Evolutionary conservation across 2,797 vertebrate genomes (phyloP).

Genomic region (Falco cherrug): DNA sequence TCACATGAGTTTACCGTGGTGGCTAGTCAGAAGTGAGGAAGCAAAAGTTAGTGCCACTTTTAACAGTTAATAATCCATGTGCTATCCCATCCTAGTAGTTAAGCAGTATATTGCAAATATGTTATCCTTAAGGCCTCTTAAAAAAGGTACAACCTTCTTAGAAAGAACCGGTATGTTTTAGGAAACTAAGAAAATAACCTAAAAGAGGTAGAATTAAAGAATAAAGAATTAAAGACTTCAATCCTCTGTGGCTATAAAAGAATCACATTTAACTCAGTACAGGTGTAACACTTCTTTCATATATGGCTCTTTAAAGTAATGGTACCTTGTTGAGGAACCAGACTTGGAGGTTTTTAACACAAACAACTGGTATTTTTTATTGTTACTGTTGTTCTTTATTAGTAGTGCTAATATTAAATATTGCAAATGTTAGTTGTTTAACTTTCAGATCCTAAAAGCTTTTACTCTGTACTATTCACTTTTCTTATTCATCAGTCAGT

Average conservation of each 20-base stretch:
- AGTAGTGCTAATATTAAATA: not conserved
- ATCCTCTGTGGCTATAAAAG: not conserved
- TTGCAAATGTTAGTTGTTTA: not conserved
- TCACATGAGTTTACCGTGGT: not conserved
- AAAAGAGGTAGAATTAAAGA: not conserved
- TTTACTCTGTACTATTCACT: not conserved
- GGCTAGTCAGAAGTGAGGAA: not conserved
- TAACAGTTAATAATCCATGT: not conserved
- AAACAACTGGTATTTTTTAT: not conserved
- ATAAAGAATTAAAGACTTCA: not conserved
- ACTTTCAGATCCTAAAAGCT: not conserved
- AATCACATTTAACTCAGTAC: not conserved
- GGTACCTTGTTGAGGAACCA: not conserved
- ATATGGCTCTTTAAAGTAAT: not conserved
- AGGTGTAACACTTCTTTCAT: not conserved
- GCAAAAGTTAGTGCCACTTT: not conserved
- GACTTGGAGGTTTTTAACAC: not conserved
- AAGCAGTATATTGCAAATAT: not conserved
- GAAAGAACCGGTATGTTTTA: not conserved
- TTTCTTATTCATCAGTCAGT: not conserved
- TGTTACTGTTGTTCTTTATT: not conserved
- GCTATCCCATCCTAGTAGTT: not conserved
- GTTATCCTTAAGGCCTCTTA: not conserved
- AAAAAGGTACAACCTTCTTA: not conserved
- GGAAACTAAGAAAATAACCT: not conserved